Evolutionary conservation across 2,888 invertebrate genomes (phyloP), one percentile per base, ranked within the genome.

Genomic region (Drosophila pseudotakahashii): DNA sequence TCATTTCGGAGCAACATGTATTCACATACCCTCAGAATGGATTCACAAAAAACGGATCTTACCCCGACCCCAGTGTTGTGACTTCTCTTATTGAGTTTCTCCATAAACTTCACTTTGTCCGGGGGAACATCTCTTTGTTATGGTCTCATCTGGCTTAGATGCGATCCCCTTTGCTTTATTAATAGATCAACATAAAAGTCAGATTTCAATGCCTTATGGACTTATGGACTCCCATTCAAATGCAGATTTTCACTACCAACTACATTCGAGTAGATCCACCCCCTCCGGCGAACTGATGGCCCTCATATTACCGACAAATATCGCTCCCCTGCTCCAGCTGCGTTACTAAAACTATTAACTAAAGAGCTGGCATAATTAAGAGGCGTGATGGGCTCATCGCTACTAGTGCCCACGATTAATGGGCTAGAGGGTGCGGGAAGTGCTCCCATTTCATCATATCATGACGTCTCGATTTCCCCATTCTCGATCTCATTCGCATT

Each of bases 311-410:
- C 54, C 48, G 19, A 39, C 41, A 32, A 48, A 53, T 36, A 41
- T 42, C 34, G 19, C 32, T 36, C 42, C 64, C 87, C 81, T 57
- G 61, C 73, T 77, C 82, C 81, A 85, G 81, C 81, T 81, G 86
- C 73, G 83, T 79, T 78, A 80, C 82, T 74, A 86, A 88, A 82
- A 79, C 82, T 83, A 83, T 83, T 83, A 83, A 85, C 82, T 88
- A 82, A 82, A 82, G 82, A 82, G 86, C 82, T 88, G 78, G 72
- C 83, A 83, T 83, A 83, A 83, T 83, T 88, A 83, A 83, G 79
- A 72, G 88, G 82, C 82, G 88, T 82, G 88, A 82, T 68, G 70
- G 72, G 51, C 60, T 58, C 64, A 51, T 62, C 60, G 75, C 85
- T 79, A 77, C 80, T 34, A 80, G 16, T 37, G 45, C 45, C 66